Percentiles rank a stretch among this genome's conserved stretches.
Conservation (phyloP, 2,888 invertebrate species). For the Aricia artaxerxes region DNA sequence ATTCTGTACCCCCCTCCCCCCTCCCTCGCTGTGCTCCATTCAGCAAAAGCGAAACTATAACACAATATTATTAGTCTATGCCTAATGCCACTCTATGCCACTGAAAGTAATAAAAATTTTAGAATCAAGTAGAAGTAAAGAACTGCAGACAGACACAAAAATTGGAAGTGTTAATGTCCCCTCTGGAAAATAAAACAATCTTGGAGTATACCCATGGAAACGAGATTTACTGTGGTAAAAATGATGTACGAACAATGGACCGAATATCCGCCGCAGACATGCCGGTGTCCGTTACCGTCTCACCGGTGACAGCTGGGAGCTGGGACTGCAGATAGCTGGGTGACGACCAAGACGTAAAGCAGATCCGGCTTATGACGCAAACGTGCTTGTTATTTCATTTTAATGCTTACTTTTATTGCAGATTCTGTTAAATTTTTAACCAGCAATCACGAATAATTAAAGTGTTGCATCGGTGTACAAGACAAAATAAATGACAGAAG, state of each 20-base stretch:
- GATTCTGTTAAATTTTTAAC: too few species aligned
- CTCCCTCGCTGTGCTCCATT: constrained; percentile 57
- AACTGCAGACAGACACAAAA: not conserved
- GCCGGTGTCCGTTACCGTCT: not conserved
- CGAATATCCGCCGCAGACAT: not conserved
- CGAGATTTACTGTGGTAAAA: too few species aligned
- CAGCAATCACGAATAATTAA: too few species aligned
- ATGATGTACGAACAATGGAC: not conserved
- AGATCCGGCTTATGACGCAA: too few species aligned
- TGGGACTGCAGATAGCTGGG: not conserved
- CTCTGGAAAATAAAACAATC: too few species aligned
- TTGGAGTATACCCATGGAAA: too few species aligned
- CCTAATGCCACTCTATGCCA: not conserved
- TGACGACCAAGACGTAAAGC: not conserved
- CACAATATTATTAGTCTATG: not conserved
- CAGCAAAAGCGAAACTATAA: constrained; percentile 48
- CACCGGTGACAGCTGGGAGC: not conserved
- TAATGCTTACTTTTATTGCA: too few species aligned
- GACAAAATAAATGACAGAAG: too few species aligned
- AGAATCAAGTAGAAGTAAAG: too few species aligned
- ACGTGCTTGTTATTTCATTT: too few species aligned
- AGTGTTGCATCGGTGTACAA: too few species aligned
- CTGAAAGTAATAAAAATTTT: not conserved
- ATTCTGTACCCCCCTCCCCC: constrained; percentile 54
- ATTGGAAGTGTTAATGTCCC: not conserved